Base-by-base conservation (phyloP, 2,797 vertebrate species). In the Remorina albescens region DNA sequence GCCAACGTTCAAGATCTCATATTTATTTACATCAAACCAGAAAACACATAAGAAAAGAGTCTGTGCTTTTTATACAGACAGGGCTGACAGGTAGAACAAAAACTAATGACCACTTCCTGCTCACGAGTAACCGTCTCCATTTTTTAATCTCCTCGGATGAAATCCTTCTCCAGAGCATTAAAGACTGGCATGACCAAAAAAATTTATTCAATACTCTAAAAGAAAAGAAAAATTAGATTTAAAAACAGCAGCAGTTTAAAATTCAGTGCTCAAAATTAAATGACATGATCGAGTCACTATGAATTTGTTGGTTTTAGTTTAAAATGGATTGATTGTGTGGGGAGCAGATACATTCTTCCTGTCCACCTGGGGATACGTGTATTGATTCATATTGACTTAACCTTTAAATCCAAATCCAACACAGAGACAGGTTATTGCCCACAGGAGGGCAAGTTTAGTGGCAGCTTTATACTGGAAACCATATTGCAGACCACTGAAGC, bases 11-110 rank as follows among this genome's bases (percentile, higher is more conserved):
- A 42, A 6, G 2, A 47, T 37, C 50, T 34, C 25, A 30, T 18
- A 12, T 39, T 63, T 39, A 30, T 69, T 75, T 55, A 56, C 15
- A 6, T 55, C 37, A 23, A 13, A 74, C 42, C 57, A 34, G 25
- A 39, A 54, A 55, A n/a, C 12, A 49, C 41, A 75, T 32, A 54
- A 39, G 16, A 67, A 74, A 69, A 23, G 6, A 34, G 13, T 6
- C 15, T 60, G 51, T 64, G 49, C 67, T 61, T 71, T 37, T 47
- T 30, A 12, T 32, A 23, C 50, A 19, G 54, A 51, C 36, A n/a
- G 42, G 65, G 62, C 83, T 69, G 86, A 77, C 84, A 83, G 71
- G 69, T 72, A 26, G 30, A 87, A 87, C 76, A 83, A 83, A 90
- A 83, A 91, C 53, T 62, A 86, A 86, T 84, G 61, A 46, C 36